Evolutionary conservation across 2,113 vertebrate genomes (phyloP), one percentile per base, ranked within the genome.

Genomic region (Triplophysa dalaica): DNA sequence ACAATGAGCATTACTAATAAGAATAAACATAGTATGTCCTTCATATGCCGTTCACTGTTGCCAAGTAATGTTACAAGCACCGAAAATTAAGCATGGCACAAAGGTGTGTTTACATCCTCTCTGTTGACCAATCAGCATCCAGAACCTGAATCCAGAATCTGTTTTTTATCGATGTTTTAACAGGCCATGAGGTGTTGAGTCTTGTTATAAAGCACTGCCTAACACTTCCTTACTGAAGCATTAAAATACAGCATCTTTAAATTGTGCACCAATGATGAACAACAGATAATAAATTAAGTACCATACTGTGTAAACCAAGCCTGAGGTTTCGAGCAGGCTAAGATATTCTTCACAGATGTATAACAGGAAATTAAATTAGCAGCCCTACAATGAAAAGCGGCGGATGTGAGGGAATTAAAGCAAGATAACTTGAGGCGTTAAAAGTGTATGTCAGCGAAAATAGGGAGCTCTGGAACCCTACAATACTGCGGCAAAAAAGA

Each of bases 261-360:
- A 83, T 70, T 82, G 81, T 78, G 87, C 87, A 75, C 66, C 48
- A 26, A 77, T 87, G 88, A 86, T 82, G 82, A 80, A 91, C 88
- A 87, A 89, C 84, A 81, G 82, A 88, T 89, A 82, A 91, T 86
- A 85, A 89, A 89, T 92, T 87, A 88, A 85, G 19, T 24, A 72
- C 52, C 52, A 58, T 21, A 41, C 24, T 90, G 89, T 89, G 89
- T 88, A 90, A 91, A 91, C 82, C 67, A 61, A 79, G 75, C 60
- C 70, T 75, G 74, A n/a, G 62, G 72, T 77, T 81, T 17, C 19
- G 8, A 11, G 24, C 64, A 43, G 38, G 68, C 50, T 21, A 38
- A 80, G 62, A 75, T 50, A 73, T 72, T 78, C 56, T 80, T 77
- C 61, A 80, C 58, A 69, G 50, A 63, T 66, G n/a, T 60, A 67